Percentiles rank a stretch among this genome's conserved stretches.
These are phyloP conservation scores for Drosophila kohkoa DNA, from an alignment of 1,140 invertebrate genomes.

Conservation along the genomic window DNA sequence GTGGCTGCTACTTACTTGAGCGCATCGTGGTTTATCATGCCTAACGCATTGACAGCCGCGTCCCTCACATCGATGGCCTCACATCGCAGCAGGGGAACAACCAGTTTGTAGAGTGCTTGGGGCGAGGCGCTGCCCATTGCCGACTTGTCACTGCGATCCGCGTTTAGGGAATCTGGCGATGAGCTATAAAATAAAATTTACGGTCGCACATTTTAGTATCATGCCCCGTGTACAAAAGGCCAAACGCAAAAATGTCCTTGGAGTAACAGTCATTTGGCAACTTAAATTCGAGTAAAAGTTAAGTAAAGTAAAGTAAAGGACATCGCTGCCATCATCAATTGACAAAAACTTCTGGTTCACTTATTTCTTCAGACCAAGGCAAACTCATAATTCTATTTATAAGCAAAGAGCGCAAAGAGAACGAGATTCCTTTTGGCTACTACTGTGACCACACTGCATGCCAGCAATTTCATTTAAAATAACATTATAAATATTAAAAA, in stretches of 20 bases:
- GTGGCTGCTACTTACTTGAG: slow-evolving; percentile 91
- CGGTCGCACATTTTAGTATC: slow-evolving; percentile 64
- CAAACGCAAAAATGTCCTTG: not conserved
- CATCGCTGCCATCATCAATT: slow-evolving; percentile 8
- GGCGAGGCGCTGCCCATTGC: slow-evolving; percentile 89
- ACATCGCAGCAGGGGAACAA: slow-evolving; percentile 95
- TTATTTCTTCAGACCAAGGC: not conserved
- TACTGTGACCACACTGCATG: slow-evolving; percentile 11
- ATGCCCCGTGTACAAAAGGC: slow-evolving; percentile 10
- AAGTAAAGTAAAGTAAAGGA: no score
- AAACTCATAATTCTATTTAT: slow-evolving; percentile 34
- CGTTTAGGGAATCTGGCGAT: slow-evolving; percentile 93
- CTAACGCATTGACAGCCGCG: slow-evolving; percentile 95
- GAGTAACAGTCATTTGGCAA: not conserved
- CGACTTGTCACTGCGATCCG: slow-evolving; percentile 90
- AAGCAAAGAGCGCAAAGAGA: not conserved
- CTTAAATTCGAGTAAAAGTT: slow-evolving; percentile 1
- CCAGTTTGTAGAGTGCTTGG: slow-evolving; percentile 94
- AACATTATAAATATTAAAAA: slow-evolving; percentile 78
- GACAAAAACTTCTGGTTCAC: slow-evolving; percentile 13
- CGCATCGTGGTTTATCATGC: slow-evolving; percentile 96
- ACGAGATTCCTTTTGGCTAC: not conserved
- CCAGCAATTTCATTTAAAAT: slow-evolving; percentile 33
- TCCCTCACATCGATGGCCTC: slow-evolving; percentile 97
- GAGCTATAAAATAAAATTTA: slow-evolving; percentile 87